Evolutionary conservation across 2,113 vertebrate species (phyloP), one percentile per base, ranked within the genome.

Genomic region (Oenanthe oenanthe): DNA sequence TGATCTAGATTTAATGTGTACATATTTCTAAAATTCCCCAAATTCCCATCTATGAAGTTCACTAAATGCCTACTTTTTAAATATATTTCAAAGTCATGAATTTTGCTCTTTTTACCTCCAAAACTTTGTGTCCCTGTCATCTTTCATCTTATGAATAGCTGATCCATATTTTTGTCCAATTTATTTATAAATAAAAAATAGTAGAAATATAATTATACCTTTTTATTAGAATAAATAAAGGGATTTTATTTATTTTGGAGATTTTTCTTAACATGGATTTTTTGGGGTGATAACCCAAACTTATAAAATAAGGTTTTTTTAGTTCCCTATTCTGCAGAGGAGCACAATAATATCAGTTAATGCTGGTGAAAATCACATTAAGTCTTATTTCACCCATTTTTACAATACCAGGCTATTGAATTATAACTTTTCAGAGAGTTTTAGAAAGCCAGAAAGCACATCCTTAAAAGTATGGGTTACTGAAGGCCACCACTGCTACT

Each of bases 391-490:
- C 36, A n/a, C 12, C 19, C 25, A 12, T 28, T 94, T 80, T 92
- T 74, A 89, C 43, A 96, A 60, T 47, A 47, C 7, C 14, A 74
- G 4, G 21, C 58, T 80, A 89, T 86, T 92, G 86, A 95, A 86
- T 91, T 95, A 62, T 21, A 92, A 88, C 50, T 91, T 95, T 84
- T 81, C 65, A 84, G 34, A 88, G 56, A 81, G 29, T 58, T 89
- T 90, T 79, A 78, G 17, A 65, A 88, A 91, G 72, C 76, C 73
- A 93, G 50, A 86, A 85, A 76, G 22, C 9, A 79, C 51, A 76
- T 91, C 32, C 43, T 89, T 87, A 89, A 57, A 86, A 77, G 47
- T 48, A 50, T 60, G 38, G 40, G 60, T 93, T 92, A 88, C 58
- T 68, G 50, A 73, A 61, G 54, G 63, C 58, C 90, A 50, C 45